Evolutionary conservation across 2,797 vertebrate species (phyloP), one percentile per base, ranked within the genome.

Genomic region (Darevskia nairensis): DNA sequence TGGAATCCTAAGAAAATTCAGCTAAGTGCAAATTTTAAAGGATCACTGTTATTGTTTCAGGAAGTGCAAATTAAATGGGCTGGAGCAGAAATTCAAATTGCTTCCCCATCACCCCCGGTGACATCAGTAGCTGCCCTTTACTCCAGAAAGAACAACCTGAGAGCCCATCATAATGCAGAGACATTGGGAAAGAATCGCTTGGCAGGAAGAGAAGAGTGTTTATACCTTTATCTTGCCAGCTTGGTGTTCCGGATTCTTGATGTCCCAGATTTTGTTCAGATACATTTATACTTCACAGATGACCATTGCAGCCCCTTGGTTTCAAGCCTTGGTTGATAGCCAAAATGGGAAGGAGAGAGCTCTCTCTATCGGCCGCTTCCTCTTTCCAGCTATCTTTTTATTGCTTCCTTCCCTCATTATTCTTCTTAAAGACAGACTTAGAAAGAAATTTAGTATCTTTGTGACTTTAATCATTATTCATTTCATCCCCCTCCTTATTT

Each of bases 391-490:
- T 55, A 0, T 61, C 69, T 91, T 89, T 91, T 78, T 83, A 87
- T 82, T 90, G 59, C 76, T 82, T 87, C 75, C 76, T 59, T 50
- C 44, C 82, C 66, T 94, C 61, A 41, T 90, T 90, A 91, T 72
- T 88, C 86, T 88, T 88, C 61, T 88, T 88, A 83, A 88, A 88
- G 86, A 68, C 81, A 83, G 86, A 69, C 41, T 77, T 41, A 59
- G 80, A 89, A 89, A 61, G 1, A 80, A 81, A 50, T 59, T 83
- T 8, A 81, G 80, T 29, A 32, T 68, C 6, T 1, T 29, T 66
- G 46, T 2, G 23, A 86, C 64, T 88, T 90, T 29, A 61, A 32
- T 89, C 75, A 80, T 84, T 59, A 4, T 59, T 89, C 50, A 41
- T 80, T 93, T 90, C 80, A 68, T 91, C 64, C 80, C 72, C 46